Base-by-base conservation (phyloP, 2,888 invertebrate genomes). In the Dolichomitus sp. region DNA sequence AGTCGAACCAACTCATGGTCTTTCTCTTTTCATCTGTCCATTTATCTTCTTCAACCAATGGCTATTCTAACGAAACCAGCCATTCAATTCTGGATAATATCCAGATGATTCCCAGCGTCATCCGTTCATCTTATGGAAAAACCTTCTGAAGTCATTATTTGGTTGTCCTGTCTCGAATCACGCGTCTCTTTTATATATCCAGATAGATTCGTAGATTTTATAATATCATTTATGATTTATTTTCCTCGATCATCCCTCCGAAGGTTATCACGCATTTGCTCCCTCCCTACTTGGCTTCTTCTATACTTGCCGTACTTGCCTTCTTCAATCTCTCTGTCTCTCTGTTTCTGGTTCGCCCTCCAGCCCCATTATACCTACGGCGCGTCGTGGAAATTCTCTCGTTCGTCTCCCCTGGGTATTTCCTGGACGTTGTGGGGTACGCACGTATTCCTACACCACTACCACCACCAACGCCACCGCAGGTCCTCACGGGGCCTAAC, bases 21-120 rank as follows among this genome's bases (percentile, higher is more conserved):
- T 80, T 70, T 37, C 37, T 37, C 61, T 40, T 37, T 9, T 33
- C 80, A 85, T 80, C 77, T 59, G 68, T 70, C 77, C 50, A 50
- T 75, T 50, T 76, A 82, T 37, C 54, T 54, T 30, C 42, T 84
- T 87, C 84, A 86, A 85, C 48, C 83, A 78, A 86, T 85, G 75
- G 82, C 78, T 81, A 79, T 85, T 79, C 61, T 59, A 76, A 86
- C 82, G 76, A 83, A 76, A 85, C 61, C 80, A 68, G 30, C 33
- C 3, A 30, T 59, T 33, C 14, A 1, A 23, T 63, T 40, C 52
- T 11, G 17, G 27, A 61, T 68, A 61, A 61, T 61, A 52, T 4
- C 12, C 54, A 19, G 50, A 19, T 54, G 23, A 54, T 54, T 54
- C 9, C 23, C 23, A 9, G 23, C 33, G 61, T 48, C 37, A 37